Base-by-base conservation (phyloP, 2,113 vertebrate genomes). In the Platysteira castanea region DNA sequence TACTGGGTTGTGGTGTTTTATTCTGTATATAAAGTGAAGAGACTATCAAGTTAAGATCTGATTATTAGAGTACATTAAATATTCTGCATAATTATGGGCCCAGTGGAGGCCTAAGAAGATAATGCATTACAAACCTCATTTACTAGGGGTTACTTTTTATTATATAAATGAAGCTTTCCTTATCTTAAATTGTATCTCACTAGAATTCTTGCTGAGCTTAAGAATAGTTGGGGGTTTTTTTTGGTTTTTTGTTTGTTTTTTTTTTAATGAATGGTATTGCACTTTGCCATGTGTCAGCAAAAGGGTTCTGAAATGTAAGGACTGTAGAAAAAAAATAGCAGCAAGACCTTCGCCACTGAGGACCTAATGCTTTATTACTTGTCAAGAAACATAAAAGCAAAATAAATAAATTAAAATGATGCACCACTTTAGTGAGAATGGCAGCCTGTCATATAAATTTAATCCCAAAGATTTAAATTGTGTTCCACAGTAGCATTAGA, bases 391-490 rank as follows among this genome's bases (percentile, higher is more conserved):
- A 95, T 89, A 76, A 96, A 93, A 94, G 67, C 35, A 61, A 93
- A 93, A 92, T 96, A 94, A 80, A 92, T 96, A 97, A 96, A 96
- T 96, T 81, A 95, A 95, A 94, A 90, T 46, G 89, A 92, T 96
- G 67, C 81, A 79, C 52, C 77, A 56, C 37, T 96, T 80, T 85
- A 60, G 46, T 87, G 57, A 96, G 63, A 96, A 96, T 88, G 89
- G 84, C 93, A 97, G 70, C 19, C 59, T 97, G 84, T 92, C 74
- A 90, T 69, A 96, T 83, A 96, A 90, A 79, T 93, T 96, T 79
- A 96, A 95, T 96, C 52, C 82, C 53, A 92, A 95, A 46, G 79
- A 95, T 97, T 96, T 96, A 98, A 96, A 89, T 85, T 97, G 56
- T 83, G 79, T 88, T 95, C 50, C 56, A 95, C 61, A 89, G 77